Evolutionary conservation across 2,113 vertebrate species (phyloP).

Genomic region (Crotalus tigris): DNA sequence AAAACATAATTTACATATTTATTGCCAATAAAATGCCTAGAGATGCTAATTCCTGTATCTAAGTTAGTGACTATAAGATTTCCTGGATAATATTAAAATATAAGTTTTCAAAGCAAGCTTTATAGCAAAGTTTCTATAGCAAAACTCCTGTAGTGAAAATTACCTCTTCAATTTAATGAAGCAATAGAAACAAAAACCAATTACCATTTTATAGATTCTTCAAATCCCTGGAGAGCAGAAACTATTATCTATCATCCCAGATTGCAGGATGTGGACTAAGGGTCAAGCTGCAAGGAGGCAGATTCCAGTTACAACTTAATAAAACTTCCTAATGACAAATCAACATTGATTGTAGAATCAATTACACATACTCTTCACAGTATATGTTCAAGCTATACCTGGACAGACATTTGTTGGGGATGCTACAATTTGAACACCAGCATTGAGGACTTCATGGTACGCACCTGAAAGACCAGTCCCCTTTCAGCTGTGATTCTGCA

Average conservation of each 20-base stretch:
- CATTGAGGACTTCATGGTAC: background rate
- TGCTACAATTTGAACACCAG: background rate
- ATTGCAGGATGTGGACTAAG: background rate
- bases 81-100: background rate
- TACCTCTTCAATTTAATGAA: constrained; percentile 30
- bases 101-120: background rate
- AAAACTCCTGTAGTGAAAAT: background rate
- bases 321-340: background rate
- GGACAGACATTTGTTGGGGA: background rate
- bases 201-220: background rate
- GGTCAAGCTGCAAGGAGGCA: background rate
- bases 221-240: background rate
- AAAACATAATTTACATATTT: background rate
- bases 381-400: background rate
- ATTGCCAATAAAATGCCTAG: background rate
- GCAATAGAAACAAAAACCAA: constrained; percentile 26
- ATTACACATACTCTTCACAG: background rate
- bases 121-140: background rate
- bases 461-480: background rate
- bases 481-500: background rate
- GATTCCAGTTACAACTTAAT: background rate
- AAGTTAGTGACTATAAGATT: constrained; percentile 40
- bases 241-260: background rate
- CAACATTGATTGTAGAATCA: background rate
- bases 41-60: background rate